Percentiles rank a stretch among this genome's conserved stretches.
Conservation (phyloP, 2,797 vertebrate species). For the Holocentrus rufus region DNA sequence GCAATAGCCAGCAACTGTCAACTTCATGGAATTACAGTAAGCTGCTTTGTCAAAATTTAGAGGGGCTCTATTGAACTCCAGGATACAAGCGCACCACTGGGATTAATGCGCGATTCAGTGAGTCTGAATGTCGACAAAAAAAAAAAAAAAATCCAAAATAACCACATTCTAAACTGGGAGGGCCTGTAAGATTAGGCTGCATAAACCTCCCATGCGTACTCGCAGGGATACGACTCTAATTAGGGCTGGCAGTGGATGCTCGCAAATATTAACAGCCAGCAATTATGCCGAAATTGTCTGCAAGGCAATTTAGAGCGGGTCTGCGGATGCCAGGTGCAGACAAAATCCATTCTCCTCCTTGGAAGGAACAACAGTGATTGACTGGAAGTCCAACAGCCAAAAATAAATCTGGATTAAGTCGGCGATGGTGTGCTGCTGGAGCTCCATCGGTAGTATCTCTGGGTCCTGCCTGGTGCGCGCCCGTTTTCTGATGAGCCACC, state of each 20-base stretch:
- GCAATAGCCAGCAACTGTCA: slow-evolving; percentile 80
- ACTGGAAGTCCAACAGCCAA: slow-evolving; percentile 56
- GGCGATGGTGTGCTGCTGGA: slow-evolving; percentile 16
- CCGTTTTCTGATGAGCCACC: slow-evolving; percentile 42
- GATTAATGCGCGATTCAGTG: slow-evolving; percentile 67
- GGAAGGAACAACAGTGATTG: slow-evolving; percentile 61
- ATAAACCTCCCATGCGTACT: slow-evolving; percentile 52
- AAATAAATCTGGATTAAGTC: slow-evolving; percentile 74
- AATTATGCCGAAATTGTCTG: slow-evolving; percentile 64
- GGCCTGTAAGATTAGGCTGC: slow-evolving; percentile 44
- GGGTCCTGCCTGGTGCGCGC: slow-evolving; percentile 30
- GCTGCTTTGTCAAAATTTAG: slow-evolving; percentile 77
- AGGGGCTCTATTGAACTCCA: slow-evolving; percentile 68
- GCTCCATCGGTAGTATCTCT: slow-evolving; percentile 24
- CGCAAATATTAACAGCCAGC: slow-evolving; percentile 67
- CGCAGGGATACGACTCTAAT: slow-evolving; percentile 66
- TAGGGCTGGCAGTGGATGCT: slow-evolving; percentile 63
- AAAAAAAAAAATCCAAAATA: slow-evolving; percentile 50
- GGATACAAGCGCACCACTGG: slow-evolving; percentile 52
- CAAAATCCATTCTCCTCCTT: slow-evolving; percentile 53
- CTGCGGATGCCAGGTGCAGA: slow-evolving; percentile 63
- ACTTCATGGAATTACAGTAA: slow-evolving; percentile 78
- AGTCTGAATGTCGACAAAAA: slow-evolving; percentile 50
- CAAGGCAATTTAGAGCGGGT: slow-evolving; percentile 58
- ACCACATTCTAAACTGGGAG: slow-evolving; percentile 41